Evolutionary conservation across 2,888 invertebrate genomes (phyloP).

Genomic region (Ophion costatus): DNA sequence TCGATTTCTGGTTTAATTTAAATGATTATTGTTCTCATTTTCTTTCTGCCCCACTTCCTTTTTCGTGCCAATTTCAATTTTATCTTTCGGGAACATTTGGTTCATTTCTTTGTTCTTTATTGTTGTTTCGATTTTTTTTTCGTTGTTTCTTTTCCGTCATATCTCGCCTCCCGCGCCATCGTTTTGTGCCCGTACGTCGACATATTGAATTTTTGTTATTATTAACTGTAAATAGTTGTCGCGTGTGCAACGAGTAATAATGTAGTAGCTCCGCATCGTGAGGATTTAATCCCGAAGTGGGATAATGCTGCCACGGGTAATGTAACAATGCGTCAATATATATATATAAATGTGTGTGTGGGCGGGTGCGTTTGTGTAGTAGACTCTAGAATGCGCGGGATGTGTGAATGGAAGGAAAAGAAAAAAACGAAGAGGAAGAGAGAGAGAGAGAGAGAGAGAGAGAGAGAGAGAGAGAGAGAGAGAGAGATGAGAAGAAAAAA

Average conservation of each 20-base stretch:
- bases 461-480: too few species aligned
- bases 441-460: too few species aligned
- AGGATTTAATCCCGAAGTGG: slow-evolving; percentile 67
- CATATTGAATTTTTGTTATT: too few species aligned
- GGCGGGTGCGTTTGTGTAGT: not conserved
- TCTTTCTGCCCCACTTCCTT: too few species aligned
- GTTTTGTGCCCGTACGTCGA: not conserved
- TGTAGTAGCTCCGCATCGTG: slow-evolving; percentile 73
- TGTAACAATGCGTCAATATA: not conserved
- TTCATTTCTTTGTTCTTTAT: too few species aligned
- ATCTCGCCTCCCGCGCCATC: not conserved
- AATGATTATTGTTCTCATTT: too few species aligned
- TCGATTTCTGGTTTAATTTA: too few species aligned
- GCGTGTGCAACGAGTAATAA: slow-evolving; percentile 64
- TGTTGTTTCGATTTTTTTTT: not conserved
- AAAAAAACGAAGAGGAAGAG: slow-evolving; percentile 30
- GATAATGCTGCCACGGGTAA: slow-evolving; percentile 80
- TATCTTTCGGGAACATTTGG: too few species aligned
- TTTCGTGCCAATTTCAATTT: too few species aligned
- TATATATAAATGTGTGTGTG: not conserved
- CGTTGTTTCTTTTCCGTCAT: not conserved
- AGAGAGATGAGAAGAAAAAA: slow-evolving; percentile 63
- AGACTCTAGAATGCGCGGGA: slow-evolving; percentile 52
- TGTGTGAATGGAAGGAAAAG: slow-evolving; percentile 69
- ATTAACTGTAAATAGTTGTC: slow-evolving; percentile 77